phyloP scores from a whole-genome alignment of 2,797 vertebrate species.

The Oreochromis mossambicus region DNA sequence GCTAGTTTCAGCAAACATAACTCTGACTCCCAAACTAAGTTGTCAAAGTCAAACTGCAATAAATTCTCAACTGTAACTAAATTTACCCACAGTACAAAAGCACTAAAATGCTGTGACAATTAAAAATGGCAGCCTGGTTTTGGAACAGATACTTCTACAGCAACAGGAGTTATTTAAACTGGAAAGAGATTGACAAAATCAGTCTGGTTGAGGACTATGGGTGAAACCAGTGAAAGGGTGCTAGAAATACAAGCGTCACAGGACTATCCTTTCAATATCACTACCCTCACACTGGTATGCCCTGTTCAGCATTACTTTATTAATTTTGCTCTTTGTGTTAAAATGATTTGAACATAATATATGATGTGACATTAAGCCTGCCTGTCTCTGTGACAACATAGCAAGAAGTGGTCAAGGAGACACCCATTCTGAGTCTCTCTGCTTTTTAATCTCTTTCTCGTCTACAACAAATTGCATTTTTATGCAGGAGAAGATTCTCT shows the following conservation, averaged over 20 bases:
- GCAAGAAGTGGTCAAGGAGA: not conserved
- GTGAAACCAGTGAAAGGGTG: not conserved
- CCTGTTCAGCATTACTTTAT: not conserved
- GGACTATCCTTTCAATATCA: not conserved
- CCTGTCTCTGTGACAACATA: not conserved
- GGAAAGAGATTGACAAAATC: not conserved
- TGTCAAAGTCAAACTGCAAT: not conserved
- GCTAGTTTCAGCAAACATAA: not conserved
- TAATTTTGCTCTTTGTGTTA: not conserved
- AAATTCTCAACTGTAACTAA: not conserved
- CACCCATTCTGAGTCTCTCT: not conserved
- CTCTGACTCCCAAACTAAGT: not conserved
- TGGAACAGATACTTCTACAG: not conserved
- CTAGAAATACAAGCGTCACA: not conserved
- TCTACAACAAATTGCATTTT: not conserved
- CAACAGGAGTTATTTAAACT: not conserved
- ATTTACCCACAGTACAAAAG: not conserved
- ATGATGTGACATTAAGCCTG: not conserved
- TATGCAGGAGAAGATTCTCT: not conserved
- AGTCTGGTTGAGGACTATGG: not conserved
- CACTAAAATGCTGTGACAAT: not conserved
- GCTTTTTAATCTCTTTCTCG: not conserved
- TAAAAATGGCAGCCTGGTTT: not conserved
- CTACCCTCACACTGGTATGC: not conserved
- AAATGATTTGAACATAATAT: not conserved